These are phyloP conservation scores for Cyclophora punctaria DNA, from an alignment of 2,888 invertebrate genomes.

Conservation along the genomic window DNA sequence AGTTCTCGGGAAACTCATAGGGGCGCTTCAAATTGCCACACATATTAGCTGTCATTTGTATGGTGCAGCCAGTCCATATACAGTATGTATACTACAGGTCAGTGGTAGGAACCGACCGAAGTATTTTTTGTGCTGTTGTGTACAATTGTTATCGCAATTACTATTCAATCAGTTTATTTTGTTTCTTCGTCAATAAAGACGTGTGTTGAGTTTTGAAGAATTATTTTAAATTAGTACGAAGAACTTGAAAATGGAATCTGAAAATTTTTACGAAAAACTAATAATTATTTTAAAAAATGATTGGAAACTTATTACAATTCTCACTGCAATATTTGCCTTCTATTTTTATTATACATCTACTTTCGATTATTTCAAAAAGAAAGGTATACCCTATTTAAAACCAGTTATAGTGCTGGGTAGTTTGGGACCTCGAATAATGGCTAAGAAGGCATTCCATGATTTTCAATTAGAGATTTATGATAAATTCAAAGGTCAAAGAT, in stretches of 20 bases:
- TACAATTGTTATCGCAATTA: too few species aligned
- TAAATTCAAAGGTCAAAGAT: constrained; percentile 58
- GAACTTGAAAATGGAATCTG: constrained; percentile 27
- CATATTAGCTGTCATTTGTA: too few species aligned
- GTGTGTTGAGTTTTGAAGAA: not conserved
- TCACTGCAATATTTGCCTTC: constrained; percentile 41
- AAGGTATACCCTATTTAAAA: constrained; percentile 55
- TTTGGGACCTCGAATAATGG: constrained; percentile 51
- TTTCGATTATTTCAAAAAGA: constrained; percentile 62
- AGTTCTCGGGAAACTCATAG: too few species aligned
- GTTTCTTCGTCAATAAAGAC: too few species aligned
- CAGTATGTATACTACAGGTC: too few species aligned
- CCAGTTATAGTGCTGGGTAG: constrained; percentile 69
- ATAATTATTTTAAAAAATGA: constrained; percentile 40
- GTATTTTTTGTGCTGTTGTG: too few species aligned
- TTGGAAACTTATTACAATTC: constrained; percentile 47
- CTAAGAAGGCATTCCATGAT: constrained; percentile 61
- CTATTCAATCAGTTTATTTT: too few species aligned
- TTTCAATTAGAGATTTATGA: constrained; percentile 61
- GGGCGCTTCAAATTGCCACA: too few species aligned
- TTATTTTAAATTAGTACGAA: not conserved
- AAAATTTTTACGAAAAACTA: constrained; percentile 32
- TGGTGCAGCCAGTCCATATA: too few species aligned
- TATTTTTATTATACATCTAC: constrained; percentile 62
- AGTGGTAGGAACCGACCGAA: too few species aligned